A percentile compares a stretch with the other conserved stretches of the same genome.
phyloP scores from a whole-genome alignment of 2,797 vertebrate species.

The Bradypodion ventrale region DNA sequence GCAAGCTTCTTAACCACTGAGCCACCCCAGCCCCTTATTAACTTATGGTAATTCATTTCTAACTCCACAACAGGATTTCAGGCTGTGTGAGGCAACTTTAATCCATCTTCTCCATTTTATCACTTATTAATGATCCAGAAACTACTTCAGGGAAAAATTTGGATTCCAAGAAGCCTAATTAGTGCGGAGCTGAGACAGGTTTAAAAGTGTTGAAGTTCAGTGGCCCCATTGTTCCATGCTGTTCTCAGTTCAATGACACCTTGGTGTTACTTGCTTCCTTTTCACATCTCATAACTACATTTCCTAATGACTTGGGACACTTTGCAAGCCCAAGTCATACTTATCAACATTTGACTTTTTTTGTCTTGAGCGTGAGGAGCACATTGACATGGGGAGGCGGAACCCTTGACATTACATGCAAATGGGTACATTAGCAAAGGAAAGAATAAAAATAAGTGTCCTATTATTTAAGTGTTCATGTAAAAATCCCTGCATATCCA shows the following conservation, averaged over 20 bases:
- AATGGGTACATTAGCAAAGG: slow-evolving; percentile 19
- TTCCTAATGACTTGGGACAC: slow-evolving; percentile 4
- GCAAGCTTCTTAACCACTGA: too few relatives aligned
- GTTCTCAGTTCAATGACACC: background rate
- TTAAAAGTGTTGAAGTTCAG: background rate
- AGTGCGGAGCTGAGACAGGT: background rate
- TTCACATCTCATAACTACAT: background rate
- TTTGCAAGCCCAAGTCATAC: background rate
- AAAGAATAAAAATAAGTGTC: background rate
- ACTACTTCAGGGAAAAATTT: background rate
- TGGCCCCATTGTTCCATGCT: background rate
- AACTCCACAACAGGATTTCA: too few relatives aligned
- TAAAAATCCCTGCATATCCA: slow-evolving; percentile 4
- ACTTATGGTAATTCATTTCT: too few relatives aligned
- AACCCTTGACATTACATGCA: background rate
- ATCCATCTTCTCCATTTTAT: background rate
- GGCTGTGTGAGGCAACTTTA: too few relatives aligned
- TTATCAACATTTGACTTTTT: slow-evolving; percentile 30
- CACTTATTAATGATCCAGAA: background rate
- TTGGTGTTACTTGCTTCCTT: slow-evolving; percentile 1
- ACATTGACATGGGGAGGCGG: slow-evolving; percentile 20
- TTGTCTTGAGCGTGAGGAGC: slow-evolving; percentile 24
- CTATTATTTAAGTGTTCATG: slow-evolving; percentile 3
- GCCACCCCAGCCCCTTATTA: too few relatives aligned
- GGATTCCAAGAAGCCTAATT: background rate